These are phyloP conservation scores for Lithodes maja DNA, from an alignment of 2,888 invertebrate genomes.

Conservation along the genomic window DNA sequence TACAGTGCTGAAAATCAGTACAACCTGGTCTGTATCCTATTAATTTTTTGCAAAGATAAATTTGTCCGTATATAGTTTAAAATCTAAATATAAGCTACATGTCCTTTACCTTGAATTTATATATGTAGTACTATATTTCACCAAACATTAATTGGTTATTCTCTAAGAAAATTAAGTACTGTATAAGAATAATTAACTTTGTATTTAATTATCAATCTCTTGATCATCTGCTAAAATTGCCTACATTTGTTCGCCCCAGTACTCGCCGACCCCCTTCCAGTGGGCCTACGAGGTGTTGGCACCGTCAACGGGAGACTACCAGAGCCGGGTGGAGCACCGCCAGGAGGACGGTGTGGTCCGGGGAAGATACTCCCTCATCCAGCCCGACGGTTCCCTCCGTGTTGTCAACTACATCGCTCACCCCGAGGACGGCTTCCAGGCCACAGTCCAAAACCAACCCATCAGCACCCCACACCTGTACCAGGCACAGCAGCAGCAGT, in stretches of 20 bases:
- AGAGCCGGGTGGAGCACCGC: constrained; percentile 34
- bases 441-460: constrained; percentile 32
- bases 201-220: too few species aligned
- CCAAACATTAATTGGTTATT: too few species aligned
- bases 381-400: constrained; percentile 35
- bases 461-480: neutral
- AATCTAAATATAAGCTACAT: too few species aligned
- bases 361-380: constrained; percentile 27
- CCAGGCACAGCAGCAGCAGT: neutral
- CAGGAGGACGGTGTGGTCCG: constrained; percentile 39
- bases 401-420: constrained; percentile 38
- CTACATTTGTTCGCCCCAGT: neutral
- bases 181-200: too few species aligned
- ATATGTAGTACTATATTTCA: too few species aligned
- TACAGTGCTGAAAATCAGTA: neutral
- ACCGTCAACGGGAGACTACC: constrained; percentile 35
- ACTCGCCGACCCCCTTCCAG: constrained; percentile 27
- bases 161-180: too few species aligned
- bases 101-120: too few species aligned
- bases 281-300: constrained; percentile 45
- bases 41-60: too few species aligned
- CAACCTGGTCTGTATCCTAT: neutral
- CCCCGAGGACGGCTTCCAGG: constrained; percentile 42
- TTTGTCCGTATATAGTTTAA: too few species aligned
- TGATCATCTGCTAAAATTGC: too few species aligned